Percentiles rank a stretch among this genome's conserved stretches.
These are phyloP conservation scores for Cephus pygmeus DNA, from an alignment of 2,888 invertebrate genomes.

Conservation along the genomic window DNA sequence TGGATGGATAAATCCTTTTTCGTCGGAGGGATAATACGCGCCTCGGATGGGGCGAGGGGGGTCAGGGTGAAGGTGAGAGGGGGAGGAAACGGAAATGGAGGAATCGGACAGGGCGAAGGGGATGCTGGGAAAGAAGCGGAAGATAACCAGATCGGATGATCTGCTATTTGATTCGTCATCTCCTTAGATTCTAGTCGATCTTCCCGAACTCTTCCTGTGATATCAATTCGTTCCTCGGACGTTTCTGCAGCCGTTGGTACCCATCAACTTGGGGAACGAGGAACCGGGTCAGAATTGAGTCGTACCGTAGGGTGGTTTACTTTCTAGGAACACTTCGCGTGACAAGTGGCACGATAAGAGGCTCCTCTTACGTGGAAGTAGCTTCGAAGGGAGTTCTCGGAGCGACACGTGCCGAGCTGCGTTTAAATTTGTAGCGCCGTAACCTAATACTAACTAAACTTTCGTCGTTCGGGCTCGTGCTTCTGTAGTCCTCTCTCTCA, in stretches of 20 bases:
- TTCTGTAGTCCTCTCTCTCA: neutral
- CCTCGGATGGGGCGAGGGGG: neutral
- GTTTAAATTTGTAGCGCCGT: no score
- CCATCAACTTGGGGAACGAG: no score
- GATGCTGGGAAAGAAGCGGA: slow-evolving; percentile 15
- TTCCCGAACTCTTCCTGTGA: no score
- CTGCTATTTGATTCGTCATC: no score
- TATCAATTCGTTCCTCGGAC: no score
- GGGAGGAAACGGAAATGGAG: slow-evolving; percentile 1
- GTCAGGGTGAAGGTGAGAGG: neutral
- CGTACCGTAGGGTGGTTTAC: neutral
- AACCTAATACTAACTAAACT: no score
- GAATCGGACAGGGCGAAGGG: neutral
- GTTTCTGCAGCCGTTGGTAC: no score
- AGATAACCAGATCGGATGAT: neutral
- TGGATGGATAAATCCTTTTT: slow-evolving; percentile 53
- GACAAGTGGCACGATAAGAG: slow-evolving; percentile 19
- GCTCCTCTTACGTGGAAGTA: slow-evolving; percentile 14
- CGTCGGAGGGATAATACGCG: slow-evolving; percentile 49
- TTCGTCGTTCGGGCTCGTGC: no score
- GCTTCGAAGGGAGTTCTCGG: slow-evolving; percentile 2
- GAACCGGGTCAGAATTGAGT: no score
- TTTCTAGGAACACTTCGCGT: slow-evolving; percentile 10
- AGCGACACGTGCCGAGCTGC: no score
- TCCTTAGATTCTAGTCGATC: no score